Evolutionary conservation across 2,113 vertebrate genomes (phyloP).

Genomic region (Megaceryle torquata): DNA sequence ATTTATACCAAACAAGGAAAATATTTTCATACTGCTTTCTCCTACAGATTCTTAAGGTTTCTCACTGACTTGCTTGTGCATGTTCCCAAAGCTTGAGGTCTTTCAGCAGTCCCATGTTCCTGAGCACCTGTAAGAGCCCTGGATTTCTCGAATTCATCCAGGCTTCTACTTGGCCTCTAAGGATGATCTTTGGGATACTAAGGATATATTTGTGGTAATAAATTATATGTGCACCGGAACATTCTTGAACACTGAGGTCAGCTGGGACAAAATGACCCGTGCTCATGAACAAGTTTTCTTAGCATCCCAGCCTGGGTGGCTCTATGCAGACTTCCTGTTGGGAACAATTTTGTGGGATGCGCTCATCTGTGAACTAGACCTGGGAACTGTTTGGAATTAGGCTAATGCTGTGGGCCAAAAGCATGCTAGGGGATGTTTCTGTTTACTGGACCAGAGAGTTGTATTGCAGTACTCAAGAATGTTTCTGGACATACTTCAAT

Average conservation of each 20-base stretch:
- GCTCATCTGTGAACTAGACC: neutral
- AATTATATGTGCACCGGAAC: neutral
- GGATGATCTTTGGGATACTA: neutral
- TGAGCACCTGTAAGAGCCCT: neutral
- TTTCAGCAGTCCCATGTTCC: neutral
- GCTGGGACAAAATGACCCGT: neutral
- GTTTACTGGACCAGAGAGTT: neutral
- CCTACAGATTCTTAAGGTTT: neutral
- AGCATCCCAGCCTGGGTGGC: neutral
- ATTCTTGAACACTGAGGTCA: neutral
- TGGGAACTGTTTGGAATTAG: neutral
- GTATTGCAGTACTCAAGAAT: neutral
- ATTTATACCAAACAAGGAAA: neutral
- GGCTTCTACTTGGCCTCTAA: neutral
- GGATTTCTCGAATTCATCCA: neutral
- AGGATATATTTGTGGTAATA: neutral
- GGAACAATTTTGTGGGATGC: neutral
- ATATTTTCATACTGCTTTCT: neutral
- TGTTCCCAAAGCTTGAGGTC: neutral
- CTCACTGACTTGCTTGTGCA: accelerated
- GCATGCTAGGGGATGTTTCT: neutral
- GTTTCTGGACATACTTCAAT: neutral
- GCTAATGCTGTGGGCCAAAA: neutral
- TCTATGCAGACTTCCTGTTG: neutral
- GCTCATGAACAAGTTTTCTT: neutral